Percentiles rank a stretch among this genome's conserved stretches.
These are phyloP conservation scores for Saguinus imperator DNA, from an alignment of 2,113 vertebrate species.

Conservation along the genomic window DNA sequence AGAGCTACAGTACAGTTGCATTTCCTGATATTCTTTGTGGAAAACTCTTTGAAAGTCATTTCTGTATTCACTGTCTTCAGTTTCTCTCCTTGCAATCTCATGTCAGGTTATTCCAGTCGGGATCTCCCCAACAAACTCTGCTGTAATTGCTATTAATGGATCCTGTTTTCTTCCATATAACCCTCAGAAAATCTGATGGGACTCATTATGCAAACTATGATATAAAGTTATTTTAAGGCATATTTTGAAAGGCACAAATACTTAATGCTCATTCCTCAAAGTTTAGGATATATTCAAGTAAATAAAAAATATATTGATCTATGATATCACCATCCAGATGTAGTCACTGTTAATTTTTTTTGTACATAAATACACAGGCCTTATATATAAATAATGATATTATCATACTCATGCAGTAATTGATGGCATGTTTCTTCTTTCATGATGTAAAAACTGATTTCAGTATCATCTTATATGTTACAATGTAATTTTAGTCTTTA, in stretches of 20 bases:
- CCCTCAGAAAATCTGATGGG: neutral
- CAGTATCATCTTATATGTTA: neutral
- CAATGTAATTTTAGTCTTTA: neutral
- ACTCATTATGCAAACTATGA: neutral
- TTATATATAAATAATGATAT: neutral
- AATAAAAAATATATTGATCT: neutral
- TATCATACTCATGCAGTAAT: neutral
- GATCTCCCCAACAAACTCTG: neutral
- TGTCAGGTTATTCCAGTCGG: neutral
- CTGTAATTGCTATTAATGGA: neutral
- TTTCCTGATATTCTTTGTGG: neutral
- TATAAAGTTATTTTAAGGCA: conserved; percentile 31
- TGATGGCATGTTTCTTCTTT: neutral
- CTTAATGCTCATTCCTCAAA: neutral
- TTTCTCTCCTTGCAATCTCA: neutral
- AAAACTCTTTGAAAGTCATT: neutral
- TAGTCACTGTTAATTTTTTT: neutral
- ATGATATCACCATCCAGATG: neutral
- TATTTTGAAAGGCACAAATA: neutral
- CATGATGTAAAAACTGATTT: neutral
- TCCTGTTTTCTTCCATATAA: neutral
- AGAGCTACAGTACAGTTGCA: neutral
- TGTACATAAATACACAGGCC: neutral
- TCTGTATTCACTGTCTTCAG: neutral
- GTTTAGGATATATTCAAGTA: neutral